phyloP scores from a whole-genome alignment of 2,797 vertebrate genomes.

The Sebastes cheni region DNA sequence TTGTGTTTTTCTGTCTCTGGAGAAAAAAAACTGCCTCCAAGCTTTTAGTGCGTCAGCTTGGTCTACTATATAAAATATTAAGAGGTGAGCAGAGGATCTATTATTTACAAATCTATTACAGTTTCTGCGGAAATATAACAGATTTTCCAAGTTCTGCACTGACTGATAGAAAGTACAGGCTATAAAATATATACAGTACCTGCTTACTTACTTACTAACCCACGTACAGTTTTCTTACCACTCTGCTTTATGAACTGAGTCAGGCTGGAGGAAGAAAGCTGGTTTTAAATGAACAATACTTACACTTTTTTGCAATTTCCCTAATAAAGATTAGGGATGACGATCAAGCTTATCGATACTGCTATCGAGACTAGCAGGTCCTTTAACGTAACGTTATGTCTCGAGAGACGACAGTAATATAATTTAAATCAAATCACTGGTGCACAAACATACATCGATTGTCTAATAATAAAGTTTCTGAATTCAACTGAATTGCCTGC shows the following conservation, averaged over 20 bases:
- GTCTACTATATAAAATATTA: constrained; percentile 55
- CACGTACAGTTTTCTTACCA: not conserved
- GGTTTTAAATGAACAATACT: not conserved
- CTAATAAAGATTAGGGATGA: too few species aligned
- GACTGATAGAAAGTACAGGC: not conserved
- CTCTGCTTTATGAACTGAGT: not conserved
- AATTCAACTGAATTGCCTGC: too few species aligned
- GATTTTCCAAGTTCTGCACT: not conserved
- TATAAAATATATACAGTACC: not conserved
- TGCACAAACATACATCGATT: too few species aligned
- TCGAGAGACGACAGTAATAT: too few species aligned
- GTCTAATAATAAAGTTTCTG: too few species aligned
- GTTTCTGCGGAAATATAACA: constrained; percentile 10
- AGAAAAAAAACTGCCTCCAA: constrained; percentile 23
- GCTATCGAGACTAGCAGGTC: too few species aligned
- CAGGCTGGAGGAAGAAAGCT: not conserved
- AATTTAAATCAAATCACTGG: too few species aligned
- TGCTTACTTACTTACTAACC: not conserved
- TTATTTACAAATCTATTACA: constrained; percentile 54
- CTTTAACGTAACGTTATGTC: too few species aligned
- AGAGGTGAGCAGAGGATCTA: constrained; percentile 30
- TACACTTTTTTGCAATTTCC: not conserved
- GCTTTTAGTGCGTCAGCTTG: constrained; percentile 37
- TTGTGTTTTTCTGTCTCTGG: not conserved
- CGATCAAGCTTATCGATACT: too few species aligned